These are phyloP conservation scores for Aporrectodea caliginosa DNA, from an alignment of 1,140 invertebrate species.

Conservation along the genomic window DNA sequence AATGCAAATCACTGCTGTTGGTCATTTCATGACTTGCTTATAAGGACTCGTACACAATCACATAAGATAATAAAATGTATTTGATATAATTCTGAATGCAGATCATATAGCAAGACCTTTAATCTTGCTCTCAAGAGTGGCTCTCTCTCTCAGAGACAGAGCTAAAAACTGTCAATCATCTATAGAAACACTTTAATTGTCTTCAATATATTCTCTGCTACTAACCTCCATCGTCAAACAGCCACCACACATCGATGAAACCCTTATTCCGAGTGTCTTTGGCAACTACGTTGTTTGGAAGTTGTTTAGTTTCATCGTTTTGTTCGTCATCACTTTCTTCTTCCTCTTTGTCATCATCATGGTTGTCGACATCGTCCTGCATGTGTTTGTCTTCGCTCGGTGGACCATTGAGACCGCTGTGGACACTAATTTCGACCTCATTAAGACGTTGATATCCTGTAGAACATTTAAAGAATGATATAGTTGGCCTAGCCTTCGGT, in stretches of 20 bases:
- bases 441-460: neutral
- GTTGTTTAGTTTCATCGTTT: conserved; percentile 29
- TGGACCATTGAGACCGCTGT: neutral
- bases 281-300: neutral
- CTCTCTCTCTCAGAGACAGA: too few relatives aligned
- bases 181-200: too few relatives aligned
- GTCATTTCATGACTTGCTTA: too few relatives aligned
- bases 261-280: conserved; percentile 55
- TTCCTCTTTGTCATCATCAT: neutral
- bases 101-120: too few relatives aligned
- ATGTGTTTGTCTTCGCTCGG: neutral
- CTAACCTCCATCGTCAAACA: conserved; percentile 82
- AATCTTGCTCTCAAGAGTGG: too few relatives aligned
- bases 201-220: conserved; percentile 11
- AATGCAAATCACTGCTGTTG: too few relatives aligned
- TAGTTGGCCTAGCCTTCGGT: too few relatives aligned
- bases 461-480: neutral
- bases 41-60: too few relatives aligned
- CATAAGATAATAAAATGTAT: too few relatives aligned
- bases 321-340: conserved; percentile 24
- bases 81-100: too few relatives aligned
- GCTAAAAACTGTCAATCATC: too few relatives aligned
- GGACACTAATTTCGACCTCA: neutral
- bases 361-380: neutral
- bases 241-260: conserved; percentile 92